These are phyloP conservation scores for Oeneis ivallda DNA, from an alignment of 2,888 invertebrate species.

Conservation along the genomic window DNA sequence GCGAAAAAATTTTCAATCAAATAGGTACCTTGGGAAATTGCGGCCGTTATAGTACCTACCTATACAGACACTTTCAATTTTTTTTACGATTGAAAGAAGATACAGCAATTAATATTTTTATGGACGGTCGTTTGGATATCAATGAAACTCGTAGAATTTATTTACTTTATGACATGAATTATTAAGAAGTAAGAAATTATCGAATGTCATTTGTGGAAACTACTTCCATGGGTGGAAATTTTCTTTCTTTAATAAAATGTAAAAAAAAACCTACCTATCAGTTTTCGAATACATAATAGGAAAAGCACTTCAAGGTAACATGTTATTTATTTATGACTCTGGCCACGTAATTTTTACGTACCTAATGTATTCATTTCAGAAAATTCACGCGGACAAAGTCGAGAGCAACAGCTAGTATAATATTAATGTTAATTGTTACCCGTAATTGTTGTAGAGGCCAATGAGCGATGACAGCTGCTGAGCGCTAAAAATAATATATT, in stretches of 20 bases:
- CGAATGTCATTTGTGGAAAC: constrained; percentile 45
- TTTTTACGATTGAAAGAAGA: constrained; percentile 68
- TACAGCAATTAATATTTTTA: constrained; percentile 76
- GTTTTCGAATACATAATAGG: neutral
- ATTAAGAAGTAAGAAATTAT: constrained; percentile 54
- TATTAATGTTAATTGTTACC: too few species aligned
- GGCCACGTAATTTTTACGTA: too few species aligned
- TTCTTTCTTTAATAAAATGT: neutral
- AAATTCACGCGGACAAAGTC: too few species aligned
- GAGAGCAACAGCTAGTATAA: too few species aligned
- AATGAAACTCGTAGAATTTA: constrained; percentile 65
- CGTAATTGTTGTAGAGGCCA: too few species aligned
- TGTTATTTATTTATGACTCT: too few species aligned
- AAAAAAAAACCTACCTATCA: too few species aligned
- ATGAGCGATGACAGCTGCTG: too few species aligned
- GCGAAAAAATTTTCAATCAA: neutral
- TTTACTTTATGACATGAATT: constrained; percentile 59
- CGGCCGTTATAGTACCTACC: neutral
- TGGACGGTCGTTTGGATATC: constrained; percentile 61
- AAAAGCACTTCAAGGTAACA: too few species aligned
- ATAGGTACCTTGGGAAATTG: neutral
- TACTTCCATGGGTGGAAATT: constrained; percentile 17
- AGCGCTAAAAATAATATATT: too few species aligned
- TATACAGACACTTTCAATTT: constrained; percentile 27
- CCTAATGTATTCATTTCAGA: too few species aligned